Percentiles rank a stretch among this genome's conserved stretches.
These are phyloP conservation scores for Monodelphis domestica DNA, from an alignment of 2,797 vertebrate species.

Conservation along the genomic window DNA sequence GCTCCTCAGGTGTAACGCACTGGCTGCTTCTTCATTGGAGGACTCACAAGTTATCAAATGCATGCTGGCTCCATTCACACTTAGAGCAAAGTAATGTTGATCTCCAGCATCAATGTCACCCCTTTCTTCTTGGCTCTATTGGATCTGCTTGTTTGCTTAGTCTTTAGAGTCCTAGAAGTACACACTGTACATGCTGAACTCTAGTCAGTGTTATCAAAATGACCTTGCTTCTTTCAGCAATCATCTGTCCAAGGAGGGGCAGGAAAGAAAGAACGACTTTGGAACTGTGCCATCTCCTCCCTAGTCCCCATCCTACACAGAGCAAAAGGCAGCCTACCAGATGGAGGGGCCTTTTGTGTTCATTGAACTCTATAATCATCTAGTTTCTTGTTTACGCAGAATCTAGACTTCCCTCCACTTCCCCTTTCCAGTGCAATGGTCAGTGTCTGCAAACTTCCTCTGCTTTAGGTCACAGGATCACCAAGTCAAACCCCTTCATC, in stretches of 20 bases:
- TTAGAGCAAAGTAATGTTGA: not conserved
- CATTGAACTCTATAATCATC: not conserved
- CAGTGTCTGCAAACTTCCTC: not conserved
- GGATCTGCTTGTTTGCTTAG: not conserved
- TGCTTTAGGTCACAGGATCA: not conserved
- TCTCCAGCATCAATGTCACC: not conserved
- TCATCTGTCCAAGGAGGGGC: not conserved
- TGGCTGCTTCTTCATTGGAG: not conserved
- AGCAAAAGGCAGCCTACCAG: not conserved
- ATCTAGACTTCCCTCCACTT: not conserved
- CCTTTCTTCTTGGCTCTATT: not conserved
- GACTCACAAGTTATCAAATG: not conserved
- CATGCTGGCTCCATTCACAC: not conserved
- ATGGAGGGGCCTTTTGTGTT: not conserved
- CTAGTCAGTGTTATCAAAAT: not conserved
- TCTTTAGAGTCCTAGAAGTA: not conserved
- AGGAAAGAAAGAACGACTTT: not conserved
- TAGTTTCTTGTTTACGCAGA: not conserved
- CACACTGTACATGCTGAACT: accelerated
- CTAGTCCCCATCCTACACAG: not conserved
- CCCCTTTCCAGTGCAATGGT: not conserved
- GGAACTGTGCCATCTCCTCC: not conserved
- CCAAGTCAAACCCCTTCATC: not conserved
- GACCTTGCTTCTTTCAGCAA: not conserved
- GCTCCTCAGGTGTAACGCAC: not conserved